A percentile compares a stretch with the other conserved stretches of the same genome.
These are phyloP conservation scores for Calidris pugnax DNA, from an alignment of 2,113 vertebrate species.

Conservation along the genomic window DNA sequence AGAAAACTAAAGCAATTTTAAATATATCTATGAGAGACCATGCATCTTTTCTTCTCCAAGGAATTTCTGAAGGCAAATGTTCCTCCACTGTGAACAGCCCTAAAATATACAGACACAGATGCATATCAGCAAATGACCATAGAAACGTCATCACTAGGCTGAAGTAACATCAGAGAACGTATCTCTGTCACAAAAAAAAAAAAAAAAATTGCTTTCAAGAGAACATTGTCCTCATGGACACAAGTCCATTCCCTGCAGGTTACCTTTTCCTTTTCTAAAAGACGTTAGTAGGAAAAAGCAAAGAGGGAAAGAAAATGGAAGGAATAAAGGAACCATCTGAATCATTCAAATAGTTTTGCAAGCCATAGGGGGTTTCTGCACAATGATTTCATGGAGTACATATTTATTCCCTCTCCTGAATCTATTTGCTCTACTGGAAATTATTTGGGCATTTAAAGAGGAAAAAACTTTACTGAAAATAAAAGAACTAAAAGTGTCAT, in stretches of 20 bases:
- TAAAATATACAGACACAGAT: neutral
- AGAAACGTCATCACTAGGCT: neutral
- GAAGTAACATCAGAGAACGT: neutral
- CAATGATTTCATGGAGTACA: neutral
- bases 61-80: neutral
- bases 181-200: neutral
- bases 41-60: neutral
- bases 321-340: neutral
- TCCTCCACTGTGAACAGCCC: neutral
- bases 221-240: neutral
- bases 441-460: neutral
- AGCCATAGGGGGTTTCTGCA: neutral
- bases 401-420: neutral
- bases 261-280: neutral
- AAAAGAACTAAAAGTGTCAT: neutral
- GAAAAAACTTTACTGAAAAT: neutral
- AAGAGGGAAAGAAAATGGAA: neutral
- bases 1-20: neutral
- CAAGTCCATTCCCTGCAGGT: neutral
- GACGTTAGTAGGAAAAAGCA: neutral
- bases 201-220: neutral
- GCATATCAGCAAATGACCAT: neutral
- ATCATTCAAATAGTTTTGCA: neutral
- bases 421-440: constrained; percentile 1
- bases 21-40: neutral